These are phyloP conservation scores for Suncus etruscus DNA, from an alignment of 2,113 vertebrate species.

Conservation along the genomic window DNA sequence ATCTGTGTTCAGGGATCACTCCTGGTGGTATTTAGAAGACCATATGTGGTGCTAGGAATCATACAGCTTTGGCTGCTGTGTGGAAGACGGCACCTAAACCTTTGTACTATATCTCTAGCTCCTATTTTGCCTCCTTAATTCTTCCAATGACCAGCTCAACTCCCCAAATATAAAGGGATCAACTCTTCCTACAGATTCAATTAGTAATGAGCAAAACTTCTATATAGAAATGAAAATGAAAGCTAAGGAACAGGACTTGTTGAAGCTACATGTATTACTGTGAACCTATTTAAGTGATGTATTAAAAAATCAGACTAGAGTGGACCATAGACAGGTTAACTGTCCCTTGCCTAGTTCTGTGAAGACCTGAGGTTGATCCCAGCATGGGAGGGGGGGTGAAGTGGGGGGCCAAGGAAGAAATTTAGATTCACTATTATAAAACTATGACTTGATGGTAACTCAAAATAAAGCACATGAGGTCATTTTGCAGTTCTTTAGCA, in stretches of 20 bases:
- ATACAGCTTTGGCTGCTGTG: too few relatives aligned
- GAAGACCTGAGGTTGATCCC: too few relatives aligned
- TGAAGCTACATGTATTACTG: constrained; percentile 2
- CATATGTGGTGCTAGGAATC: background rate
- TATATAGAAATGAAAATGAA: constrained; percentile 14
- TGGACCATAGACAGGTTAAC: background rate
- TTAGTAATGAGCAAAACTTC: constrained; percentile 44
- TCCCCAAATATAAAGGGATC: constrained; percentile 33
- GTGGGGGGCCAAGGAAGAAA: too few relatives aligned
- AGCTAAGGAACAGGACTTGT: background rate
- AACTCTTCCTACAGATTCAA: background rate
- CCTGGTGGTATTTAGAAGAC: too few relatives aligned
- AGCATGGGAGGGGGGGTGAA: too few relatives aligned
- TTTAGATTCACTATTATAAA: background rate
- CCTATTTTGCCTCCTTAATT: too few relatives aligned
- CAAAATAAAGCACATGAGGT: constrained; percentile 34
- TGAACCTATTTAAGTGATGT: constrained; percentile 9
- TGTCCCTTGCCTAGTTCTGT: too few relatives aligned
- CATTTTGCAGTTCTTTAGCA: constrained; percentile 45
- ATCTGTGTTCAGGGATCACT: too few relatives aligned
- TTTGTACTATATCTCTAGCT: too few relatives aligned
- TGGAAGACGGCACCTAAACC: too few relatives aligned
- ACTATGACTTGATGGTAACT: constrained; percentile 17
- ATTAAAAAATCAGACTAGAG: constrained; percentile 36
- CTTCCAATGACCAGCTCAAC: constrained; percentile 31